A percentile compares a stretch with the other conserved stretches of the same genome.
Evolutionary conservation across 2,797 vertebrate species (phyloP).

Genomic region (Darevskia mixta): DNA sequence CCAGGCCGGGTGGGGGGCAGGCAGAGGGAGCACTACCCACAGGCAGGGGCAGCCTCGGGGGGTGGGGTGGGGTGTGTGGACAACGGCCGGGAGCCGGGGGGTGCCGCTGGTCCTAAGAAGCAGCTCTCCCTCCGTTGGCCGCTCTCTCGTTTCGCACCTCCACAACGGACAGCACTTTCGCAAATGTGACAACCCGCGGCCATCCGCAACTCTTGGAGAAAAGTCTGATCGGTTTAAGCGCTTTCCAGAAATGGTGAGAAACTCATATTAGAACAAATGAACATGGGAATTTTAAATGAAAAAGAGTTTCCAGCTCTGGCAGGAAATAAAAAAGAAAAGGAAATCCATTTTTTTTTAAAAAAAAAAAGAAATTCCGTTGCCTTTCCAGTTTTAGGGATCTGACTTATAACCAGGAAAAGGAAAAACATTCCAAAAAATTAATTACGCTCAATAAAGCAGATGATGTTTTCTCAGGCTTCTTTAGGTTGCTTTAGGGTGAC

Average conservation of each 20-base stretch:
- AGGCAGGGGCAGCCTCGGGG: slow-evolving; percentile 28
- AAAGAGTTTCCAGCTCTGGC: background rate
- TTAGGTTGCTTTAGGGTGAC: background rate
- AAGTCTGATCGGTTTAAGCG: background rate
- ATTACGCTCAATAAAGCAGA: background rate
- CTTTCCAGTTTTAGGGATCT: background rate
- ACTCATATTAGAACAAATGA: background rate
- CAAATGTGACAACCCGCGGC: rapidly evolving
- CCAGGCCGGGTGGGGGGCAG: background rate
- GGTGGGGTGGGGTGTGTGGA: too few relatives aligned
- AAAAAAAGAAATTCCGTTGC: too few relatives aligned
- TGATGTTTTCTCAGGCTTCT: background rate
- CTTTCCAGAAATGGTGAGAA: background rate
- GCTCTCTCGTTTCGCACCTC: background rate
- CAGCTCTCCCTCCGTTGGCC: background rate
- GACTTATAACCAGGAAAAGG: background rate
- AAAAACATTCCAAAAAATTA: too few relatives aligned
- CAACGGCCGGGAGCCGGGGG: background rate
- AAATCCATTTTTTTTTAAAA: background rate
- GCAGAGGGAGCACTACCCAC: background rate
- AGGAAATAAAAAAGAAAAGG: background rate
- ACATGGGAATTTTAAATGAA: too few relatives aligned
- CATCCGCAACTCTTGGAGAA: background rate
- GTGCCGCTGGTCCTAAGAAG: background rate
- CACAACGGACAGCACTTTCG: background rate